Conservation (phyloP, 2,797 vertebrate species). For the Tolypeutes matacus region DNA sequence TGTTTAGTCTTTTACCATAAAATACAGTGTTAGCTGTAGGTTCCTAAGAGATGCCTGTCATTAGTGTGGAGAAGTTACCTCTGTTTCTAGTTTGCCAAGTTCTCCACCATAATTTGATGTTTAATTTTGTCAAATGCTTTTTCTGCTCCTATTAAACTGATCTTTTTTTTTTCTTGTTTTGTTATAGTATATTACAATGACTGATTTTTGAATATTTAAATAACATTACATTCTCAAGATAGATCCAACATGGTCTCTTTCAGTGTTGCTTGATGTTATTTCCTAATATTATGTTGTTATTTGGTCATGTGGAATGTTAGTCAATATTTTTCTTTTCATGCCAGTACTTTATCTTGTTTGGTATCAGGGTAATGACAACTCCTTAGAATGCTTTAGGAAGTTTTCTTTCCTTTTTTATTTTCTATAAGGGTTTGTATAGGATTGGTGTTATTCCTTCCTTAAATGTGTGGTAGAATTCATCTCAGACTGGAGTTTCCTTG, state of each 20-base stretch:
- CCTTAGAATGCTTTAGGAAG: not conserved
- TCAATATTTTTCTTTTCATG: not conserved
- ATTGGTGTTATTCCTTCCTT: not conserved
- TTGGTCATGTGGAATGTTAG: not conserved
- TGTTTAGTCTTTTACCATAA: not conserved
- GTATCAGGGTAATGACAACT: not conserved
- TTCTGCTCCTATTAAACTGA: not conserved
- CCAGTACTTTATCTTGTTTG: not conserved
- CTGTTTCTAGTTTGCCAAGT: not conserved
- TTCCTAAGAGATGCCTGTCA: not conserved
- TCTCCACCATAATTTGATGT: not conserved
- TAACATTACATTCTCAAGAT: not conserved
- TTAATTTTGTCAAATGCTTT: not conserved
- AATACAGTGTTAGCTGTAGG: not conserved
- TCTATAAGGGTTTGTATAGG: not conserved
- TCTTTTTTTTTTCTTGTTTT: not conserved
- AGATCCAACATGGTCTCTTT: not conserved
- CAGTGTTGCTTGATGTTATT: not conserved
- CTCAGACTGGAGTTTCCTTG: not conserved
- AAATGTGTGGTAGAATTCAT: not conserved
- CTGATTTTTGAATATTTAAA: not conserved
- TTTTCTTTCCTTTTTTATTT: not conserved
- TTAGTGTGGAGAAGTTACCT: not conserved
- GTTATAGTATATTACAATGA: not conserved
- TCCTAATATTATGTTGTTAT: not conserved